Percentiles rank a stretch among this genome's conserved stretches.
Conservation (phyloP, 2,113 vertebrate species). For the Grus americana region DNA sequence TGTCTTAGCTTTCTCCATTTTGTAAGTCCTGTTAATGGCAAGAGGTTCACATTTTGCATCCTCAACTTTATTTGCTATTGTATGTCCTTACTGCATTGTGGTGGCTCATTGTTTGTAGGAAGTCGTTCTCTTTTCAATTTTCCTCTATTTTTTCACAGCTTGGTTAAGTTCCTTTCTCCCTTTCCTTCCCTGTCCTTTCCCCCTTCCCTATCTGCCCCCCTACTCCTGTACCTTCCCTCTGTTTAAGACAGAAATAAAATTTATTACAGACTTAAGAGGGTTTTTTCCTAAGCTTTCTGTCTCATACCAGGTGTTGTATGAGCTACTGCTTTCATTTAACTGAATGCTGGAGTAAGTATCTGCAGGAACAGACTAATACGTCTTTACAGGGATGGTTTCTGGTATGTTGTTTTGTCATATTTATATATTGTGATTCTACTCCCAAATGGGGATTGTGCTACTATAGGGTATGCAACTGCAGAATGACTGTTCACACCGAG, state of each 20-base stretch:
- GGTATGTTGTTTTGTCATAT: constrained; percentile 41
- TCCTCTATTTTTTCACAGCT: background rate
- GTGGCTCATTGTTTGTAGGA: background rate
- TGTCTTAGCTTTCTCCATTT: background rate
- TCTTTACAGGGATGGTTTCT: constrained; percentile 1
- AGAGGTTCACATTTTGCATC: background rate
- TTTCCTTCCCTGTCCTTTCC: background rate
- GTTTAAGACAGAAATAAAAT: constrained; percentile 18
- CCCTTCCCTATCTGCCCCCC: background rate
- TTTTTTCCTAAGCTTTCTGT: constrained; percentile 13
- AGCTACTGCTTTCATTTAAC: constrained; percentile 46
- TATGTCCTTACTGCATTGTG: background rate
- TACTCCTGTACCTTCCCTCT: background rate
- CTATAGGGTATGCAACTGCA: constrained; percentile 30
- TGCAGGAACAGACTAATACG: background rate
- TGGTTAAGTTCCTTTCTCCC: background rate
- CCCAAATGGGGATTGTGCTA: constrained; percentile 7
- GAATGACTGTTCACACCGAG: constrained; percentile 27
- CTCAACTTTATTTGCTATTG: background rate
- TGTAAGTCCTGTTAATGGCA: background rate
- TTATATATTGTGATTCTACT: constrained; percentile 49
- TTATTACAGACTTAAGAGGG: background rate
- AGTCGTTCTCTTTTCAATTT: background rate
- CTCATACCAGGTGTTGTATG: constrained; percentile 28
- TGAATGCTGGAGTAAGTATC: constrained; percentile 2